These are phyloP conservation scores for Spilosoma lubricipeda DNA, from an alignment of 2,888 invertebrate species.

Conservation along the genomic window DNA sequence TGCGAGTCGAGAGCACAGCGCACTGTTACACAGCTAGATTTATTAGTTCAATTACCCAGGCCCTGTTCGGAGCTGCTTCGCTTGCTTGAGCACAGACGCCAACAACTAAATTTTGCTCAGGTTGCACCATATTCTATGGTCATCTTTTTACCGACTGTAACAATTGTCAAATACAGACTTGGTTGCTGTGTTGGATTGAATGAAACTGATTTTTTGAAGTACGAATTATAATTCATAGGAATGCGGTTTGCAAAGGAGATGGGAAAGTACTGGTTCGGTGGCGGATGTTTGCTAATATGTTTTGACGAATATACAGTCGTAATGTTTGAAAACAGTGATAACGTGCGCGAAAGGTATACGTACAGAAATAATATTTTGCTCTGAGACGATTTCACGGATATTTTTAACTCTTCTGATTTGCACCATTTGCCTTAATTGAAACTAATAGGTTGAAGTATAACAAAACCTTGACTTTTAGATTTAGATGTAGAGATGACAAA, in stretches of 20 bases:
- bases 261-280: background rate
- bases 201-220: constrained; percentile 26
- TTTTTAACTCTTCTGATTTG: background rate
- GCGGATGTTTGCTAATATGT: constrained; percentile 13
- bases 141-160: constrained; percentile 53
- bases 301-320: constrained; percentile 1
- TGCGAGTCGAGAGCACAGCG: constrained; percentile 65
- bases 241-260: constrained; percentile 6
- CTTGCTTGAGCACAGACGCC: constrained; percentile 79
- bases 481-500: background rate
- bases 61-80: constrained; percentile 74
- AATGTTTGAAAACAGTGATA: constrained; percentile 21
- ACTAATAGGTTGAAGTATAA: background rate
- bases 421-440: background rate
- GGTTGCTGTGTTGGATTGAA: constrained; percentile 32
- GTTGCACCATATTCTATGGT: constrained; percentile 66
- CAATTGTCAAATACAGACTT: constrained; percentile 52
- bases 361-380: constrained; percentile 3
- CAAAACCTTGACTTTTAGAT: background rate
- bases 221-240: constrained; percentile 20
- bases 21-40: constrained; percentile 81
- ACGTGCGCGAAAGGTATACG: background rate
- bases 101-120: constrained; percentile 79
- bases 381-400: background rate
- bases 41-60: constrained; percentile 85